phyloP scores from a whole-genome alignment of 1,140 invertebrate species.

The Pantala flavescens region DNA sequence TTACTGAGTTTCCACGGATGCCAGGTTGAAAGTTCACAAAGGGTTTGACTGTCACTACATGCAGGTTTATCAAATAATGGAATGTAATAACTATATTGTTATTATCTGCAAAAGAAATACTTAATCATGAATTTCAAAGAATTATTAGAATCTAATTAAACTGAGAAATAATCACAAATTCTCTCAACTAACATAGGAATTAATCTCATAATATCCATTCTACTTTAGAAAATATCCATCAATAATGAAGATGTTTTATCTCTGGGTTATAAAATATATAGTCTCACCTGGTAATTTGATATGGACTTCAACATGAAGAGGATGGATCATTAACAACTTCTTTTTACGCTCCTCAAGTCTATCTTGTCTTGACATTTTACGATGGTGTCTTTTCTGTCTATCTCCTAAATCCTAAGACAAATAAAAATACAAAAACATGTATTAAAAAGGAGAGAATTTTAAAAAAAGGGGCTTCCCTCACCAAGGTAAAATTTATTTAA shows the following conservation, averaged over 20 bases:
- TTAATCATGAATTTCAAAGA: no score
- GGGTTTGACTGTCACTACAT: conserved; percentile 41
- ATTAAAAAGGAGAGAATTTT: no score
- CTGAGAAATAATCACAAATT: no score
- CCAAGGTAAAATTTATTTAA: no score
- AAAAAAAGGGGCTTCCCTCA: no score
- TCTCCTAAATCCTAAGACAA: conserved; percentile 4
- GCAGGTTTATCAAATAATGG: conserved; percentile 38
- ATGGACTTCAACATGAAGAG: conserved; percentile 52
- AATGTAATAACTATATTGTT: conserved; percentile 33
- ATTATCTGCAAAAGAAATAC: conserved; percentile 17
- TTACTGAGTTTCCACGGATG: conserved; percentile 20
- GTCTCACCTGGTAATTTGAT: conserved; percentile 44
- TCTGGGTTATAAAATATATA: no score
- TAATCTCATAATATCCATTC: no score
- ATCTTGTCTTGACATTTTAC: conserved; percentile 37
- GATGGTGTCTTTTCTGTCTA: conserved; percentile 27
- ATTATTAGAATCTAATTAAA: no score
- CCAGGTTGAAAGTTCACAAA: conserved; percentile 23
- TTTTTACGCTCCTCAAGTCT: conserved; percentile 52
- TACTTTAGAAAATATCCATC: no score
- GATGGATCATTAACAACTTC: conserved; percentile 60
- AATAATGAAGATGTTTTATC: no score
- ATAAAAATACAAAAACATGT: conserved; percentile 1
- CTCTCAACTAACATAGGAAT: no score